Conservation (phyloP, 2,797 vertebrate genomes). For the Eidolon dupreanum region DNA sequence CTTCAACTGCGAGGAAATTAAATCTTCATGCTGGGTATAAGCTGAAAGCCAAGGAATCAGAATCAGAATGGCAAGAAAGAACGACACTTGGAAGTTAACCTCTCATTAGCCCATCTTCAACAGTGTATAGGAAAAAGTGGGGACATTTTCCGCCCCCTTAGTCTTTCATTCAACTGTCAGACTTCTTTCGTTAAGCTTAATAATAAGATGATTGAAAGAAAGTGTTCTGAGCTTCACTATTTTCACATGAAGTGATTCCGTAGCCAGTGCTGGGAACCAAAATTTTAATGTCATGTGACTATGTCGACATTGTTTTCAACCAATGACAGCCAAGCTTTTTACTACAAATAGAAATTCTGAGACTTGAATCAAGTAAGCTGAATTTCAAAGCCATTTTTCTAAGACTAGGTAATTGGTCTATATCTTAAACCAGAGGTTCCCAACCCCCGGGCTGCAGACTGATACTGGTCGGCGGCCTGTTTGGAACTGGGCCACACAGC, state of each 20-base stretch:
- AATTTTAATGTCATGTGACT: not conserved
- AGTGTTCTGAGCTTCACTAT: not conserved
- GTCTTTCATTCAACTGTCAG: not conserved
- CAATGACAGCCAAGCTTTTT: not conserved
- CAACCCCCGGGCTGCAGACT: too few relatives aligned
- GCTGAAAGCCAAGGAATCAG: slow-evolving; percentile 5
- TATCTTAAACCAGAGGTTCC: not conserved
- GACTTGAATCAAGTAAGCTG: not conserved
- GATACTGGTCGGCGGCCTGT: too few relatives aligned
- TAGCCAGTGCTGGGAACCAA: not conserved
- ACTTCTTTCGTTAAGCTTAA: not conserved
- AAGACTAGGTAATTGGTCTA: not conserved
- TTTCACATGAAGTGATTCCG: not conserved
- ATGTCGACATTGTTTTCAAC: not conserved
- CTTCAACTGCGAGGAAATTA: not conserved
- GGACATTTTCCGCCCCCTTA: not conserved
- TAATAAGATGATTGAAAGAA: not conserved
- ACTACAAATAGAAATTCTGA: not conserved
- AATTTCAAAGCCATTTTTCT: not conserved
- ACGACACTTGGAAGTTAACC: not conserved
- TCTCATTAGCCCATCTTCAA: not conserved
- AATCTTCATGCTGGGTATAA: not conserved
- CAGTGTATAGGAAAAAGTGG: not conserved
- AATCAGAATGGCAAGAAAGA: not conserved
- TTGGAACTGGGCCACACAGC: too few relatives aligned